phyloP scores from a whole-genome alignment of 2,888 invertebrate species.

The Aricia artaxerxes region DNA sequence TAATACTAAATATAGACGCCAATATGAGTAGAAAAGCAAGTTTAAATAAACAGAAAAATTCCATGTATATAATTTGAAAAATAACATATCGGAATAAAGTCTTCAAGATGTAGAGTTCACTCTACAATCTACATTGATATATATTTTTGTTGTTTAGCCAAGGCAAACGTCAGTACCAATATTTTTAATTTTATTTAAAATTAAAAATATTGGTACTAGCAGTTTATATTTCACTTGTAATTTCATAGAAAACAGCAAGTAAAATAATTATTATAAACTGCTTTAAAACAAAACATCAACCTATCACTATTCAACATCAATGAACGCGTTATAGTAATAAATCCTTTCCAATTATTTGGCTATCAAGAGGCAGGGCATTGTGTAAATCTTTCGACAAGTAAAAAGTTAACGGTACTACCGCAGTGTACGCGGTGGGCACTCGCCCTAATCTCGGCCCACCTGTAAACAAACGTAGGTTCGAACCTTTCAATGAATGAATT shows the following conservation, averaged over 20 bases:
- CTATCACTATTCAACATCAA: background rate
- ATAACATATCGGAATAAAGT: background rate
- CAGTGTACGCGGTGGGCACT: constrained; percentile 36
- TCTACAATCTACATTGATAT: background rate
- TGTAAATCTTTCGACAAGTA: constrained; percentile 36
- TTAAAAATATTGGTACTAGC: background rate
- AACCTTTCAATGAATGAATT: constrained; percentile 66
- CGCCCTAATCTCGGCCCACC: constrained; percentile 48
- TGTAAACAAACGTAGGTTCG: constrained; percentile 50
- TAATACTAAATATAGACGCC: background rate
- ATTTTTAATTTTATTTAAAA: background rate
- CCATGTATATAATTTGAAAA: background rate
- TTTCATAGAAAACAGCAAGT: background rate
- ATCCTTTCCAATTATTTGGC: constrained; percentile 13
- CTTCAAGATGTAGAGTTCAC: background rate
- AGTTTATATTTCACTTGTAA: no score
- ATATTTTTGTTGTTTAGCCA: background rate
- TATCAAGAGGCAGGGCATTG: constrained; percentile 35
- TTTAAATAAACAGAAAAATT: background rate
- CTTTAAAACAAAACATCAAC: background rate
- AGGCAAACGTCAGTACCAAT: background rate
- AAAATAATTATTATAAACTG: background rate
- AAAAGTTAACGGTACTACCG: constrained; percentile 41
- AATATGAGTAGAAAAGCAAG: background rate
- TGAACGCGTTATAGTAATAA: background rate